Conservation (phyloP, 1,140 invertebrate genomes). For the Nephila pilipes region DNA sequence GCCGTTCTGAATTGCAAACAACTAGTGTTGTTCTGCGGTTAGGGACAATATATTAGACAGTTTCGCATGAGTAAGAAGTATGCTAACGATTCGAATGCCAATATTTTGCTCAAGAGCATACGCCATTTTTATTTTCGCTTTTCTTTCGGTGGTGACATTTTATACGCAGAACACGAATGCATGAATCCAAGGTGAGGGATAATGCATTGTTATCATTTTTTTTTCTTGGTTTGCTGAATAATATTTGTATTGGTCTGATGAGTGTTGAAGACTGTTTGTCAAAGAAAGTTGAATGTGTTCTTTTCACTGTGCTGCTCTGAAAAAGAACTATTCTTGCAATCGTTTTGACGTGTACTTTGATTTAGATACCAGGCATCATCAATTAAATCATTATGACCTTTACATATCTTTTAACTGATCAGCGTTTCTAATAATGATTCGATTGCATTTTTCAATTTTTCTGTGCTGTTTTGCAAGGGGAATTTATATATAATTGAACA, state of each 20-base stretch:
- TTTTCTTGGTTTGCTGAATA: not conserved
- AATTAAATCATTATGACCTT: too few relatives aligned
- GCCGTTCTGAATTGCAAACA: constrained; percentile 24
- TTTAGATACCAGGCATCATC: too few relatives aligned
- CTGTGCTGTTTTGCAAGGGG: too few relatives aligned
- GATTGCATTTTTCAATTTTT: too few relatives aligned
- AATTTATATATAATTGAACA: too few relatives aligned
- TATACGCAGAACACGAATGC: constrained; percentile 8
- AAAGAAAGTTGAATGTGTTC: not conserved
- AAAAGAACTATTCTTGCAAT: too few relatives aligned
- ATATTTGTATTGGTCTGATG: not conserved
- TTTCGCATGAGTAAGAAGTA: constrained; percentile 41
- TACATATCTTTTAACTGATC: too few relatives aligned
- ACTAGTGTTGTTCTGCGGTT: not conserved
- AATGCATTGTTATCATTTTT: constrained; percentile 4
- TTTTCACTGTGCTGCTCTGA: too few relatives aligned
- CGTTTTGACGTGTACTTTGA: too few relatives aligned
- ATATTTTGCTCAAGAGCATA: not conserved
- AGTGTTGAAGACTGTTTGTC: not conserved
- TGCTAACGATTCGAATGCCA: constrained; percentile 5
- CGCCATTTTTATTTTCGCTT: constrained; percentile 40
- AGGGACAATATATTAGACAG: not conserved
- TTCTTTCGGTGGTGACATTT: not conserved
- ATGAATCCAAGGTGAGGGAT: constrained; percentile 17
- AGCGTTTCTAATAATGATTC: too few relatives aligned